Evolutionary conservation across 2,888 invertebrate species (phyloP).

Genomic region (Athripsodes cinereus): DNA sequence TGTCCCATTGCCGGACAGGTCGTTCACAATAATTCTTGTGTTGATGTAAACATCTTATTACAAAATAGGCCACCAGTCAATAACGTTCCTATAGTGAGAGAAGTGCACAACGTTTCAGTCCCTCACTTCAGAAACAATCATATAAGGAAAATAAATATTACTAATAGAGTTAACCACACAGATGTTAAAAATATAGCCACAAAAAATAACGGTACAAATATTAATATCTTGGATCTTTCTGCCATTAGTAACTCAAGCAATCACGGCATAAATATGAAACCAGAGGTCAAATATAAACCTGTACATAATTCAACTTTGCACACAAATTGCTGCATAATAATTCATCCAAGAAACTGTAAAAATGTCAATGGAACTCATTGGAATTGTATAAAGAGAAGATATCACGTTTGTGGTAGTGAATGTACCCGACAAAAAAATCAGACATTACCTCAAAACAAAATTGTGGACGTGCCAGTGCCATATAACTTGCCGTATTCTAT

Average conservation of each 20-base stretch:
- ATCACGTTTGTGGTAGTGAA: slow-evolving; percentile 3
- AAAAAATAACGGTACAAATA: slow-evolving; percentile 35
- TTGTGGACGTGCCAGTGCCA: not conserved
- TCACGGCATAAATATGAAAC: not conserved
- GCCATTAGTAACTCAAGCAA: no score
- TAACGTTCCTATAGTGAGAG: not conserved
- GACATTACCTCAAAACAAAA: not conserved
- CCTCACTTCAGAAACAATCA: not conserved
- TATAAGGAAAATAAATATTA: slow-evolving; percentile 33
- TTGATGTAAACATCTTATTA: not conserved
- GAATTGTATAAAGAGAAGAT: slow-evolving; percentile 10
- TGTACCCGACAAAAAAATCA: not conserved
- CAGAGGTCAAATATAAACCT: not conserved
- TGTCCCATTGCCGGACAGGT: not conserved
- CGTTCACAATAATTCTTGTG: not conserved
- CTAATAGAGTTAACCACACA: slow-evolving; percentile 38
- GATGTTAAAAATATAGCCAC: slow-evolving; percentile 38
- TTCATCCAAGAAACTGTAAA: slow-evolving; percentile 1
- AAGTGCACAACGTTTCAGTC: not conserved
- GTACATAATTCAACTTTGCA: not conserved
- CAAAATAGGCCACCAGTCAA: no score
- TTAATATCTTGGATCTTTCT: slow-evolving; percentile 28
- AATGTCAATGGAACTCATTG: not conserved
- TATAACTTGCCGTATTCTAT: no score
- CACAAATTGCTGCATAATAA: slow-evolving; percentile 7